A percentile compares a stretch with the other conserved stretches of the same genome.
These are phyloP conservation scores for Penaeus monodon DNA, from an alignment of 2,888 invertebrate species.

Conservation along the genomic window DNA sequence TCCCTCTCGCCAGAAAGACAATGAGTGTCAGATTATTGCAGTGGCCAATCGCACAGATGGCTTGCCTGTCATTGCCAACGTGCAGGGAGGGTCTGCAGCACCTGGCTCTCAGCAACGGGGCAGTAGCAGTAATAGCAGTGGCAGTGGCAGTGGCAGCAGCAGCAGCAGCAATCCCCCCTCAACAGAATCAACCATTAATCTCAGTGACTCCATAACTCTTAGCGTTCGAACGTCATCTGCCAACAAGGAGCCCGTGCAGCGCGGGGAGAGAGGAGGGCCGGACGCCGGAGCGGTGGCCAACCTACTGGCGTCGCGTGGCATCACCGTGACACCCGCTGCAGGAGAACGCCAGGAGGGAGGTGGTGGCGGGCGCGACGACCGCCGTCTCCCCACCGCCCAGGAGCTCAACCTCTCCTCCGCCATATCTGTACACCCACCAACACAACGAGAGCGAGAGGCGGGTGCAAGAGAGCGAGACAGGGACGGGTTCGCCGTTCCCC, in stretches of 20 bases:
- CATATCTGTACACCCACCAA: conserved; percentile 65
- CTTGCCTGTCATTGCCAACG: conserved; percentile 81
- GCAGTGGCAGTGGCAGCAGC: conserved; percentile 66
- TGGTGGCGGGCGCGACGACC: conserved; percentile 53
- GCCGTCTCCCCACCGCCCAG: conserved; percentile 60
- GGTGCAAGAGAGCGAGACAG: conserved; percentile 38
- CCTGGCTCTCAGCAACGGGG: conserved; percentile 57
- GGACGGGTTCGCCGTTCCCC: conserved; percentile 66
- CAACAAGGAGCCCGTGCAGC: conserved; percentile 28
- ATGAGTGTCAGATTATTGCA: conserved; percentile 82
- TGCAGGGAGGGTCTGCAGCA: conserved; percentile 74
- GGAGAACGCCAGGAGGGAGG: conserved; percentile 58
- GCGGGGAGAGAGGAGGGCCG: conserved; percentile 68
- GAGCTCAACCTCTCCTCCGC: conserved; percentile 64
- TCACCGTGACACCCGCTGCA: conserved; percentile 79
- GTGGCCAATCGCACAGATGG: conserved; percentile 79
- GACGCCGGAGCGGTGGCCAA: conserved; percentile 83
- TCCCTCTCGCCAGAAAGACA: conserved; percentile 80
- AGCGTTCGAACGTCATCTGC: conserved; percentile 69
- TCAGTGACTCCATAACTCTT: conserved; percentile 81
- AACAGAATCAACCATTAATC: conserved; percentile 75
- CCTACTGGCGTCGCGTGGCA: conserved; percentile 82
- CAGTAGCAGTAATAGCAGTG: conserved; percentile 65
- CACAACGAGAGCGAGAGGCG: conserved; percentile 56
- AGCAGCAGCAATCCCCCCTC: conserved; percentile 61